phyloP scores from a whole-genome alignment of 2,888 invertebrate species.

The Aphrophora alni region DNA sequence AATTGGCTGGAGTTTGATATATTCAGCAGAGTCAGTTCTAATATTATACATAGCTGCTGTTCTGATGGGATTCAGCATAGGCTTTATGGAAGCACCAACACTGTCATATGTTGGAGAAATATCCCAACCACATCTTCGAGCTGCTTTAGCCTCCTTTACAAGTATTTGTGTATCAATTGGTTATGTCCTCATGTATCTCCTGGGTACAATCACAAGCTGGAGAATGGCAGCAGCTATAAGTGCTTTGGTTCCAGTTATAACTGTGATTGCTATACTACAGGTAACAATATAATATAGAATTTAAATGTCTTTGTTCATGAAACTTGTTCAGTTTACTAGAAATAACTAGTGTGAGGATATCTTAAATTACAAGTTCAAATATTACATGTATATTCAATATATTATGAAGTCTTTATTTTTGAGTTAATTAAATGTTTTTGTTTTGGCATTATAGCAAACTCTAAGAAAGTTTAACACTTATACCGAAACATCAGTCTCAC shows the following conservation, averaged over 20 bases:
- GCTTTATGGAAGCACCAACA: conserved; percentile 66
- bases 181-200: conserved; percentile 61
- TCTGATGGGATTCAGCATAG: conserved; percentile 61
- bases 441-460: too few relatives aligned
- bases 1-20: conserved; percentile 64
- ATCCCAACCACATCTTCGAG: conserved; percentile 63
- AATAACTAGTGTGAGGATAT: too few relatives aligned
- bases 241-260: conserved; percentile 60
- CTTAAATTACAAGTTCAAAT: too few relatives aligned
- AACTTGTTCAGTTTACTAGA: too few relatives aligned
- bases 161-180: conserved; percentile 61
- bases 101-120: conserved; percentile 67
- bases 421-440: too few relatives aligned
- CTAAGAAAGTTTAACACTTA: too few relatives aligned
- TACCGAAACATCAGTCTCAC: too few relatives aligned
- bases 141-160: conserved; percentile 62
- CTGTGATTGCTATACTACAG: conserved; percentile 62
- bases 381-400: too few relatives aligned
- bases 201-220: conserved; percentile 63
- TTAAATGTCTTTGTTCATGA: too few relatives aligned
- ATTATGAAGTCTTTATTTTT: too few relatives aligned
- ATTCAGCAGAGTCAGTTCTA: conserved; percentile 61
- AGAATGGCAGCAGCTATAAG: conserved; percentile 62
- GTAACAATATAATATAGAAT: too few relatives aligned
- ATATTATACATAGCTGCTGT: conserved; percentile 62